phyloP scores from a whole-genome alignment of 2,888 invertebrate species.

The Heteromurus nitidus region DNA sequence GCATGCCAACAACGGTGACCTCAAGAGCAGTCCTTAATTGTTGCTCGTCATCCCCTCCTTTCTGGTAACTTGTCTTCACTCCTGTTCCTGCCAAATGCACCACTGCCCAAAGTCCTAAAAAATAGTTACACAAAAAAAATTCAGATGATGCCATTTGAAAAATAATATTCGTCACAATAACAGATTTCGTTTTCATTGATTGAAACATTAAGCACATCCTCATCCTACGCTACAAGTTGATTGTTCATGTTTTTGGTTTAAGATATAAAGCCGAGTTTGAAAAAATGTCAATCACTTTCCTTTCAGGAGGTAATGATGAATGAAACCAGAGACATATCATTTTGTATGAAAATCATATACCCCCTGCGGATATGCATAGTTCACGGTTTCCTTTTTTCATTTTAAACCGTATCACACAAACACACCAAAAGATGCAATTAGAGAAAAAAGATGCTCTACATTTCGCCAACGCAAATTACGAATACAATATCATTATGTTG shows the following conservation, averaged over 20 bases:
- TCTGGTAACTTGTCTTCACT: slow-evolving; percentile 65
- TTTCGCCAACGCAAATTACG: too few relatives aligned
- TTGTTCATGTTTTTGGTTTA: too few relatives aligned
- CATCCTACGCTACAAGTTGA: too few relatives aligned
- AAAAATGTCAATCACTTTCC: slow-evolving; percentile 34
- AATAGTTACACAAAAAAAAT: background rate
- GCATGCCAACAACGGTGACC: slow-evolving; percentile 72
- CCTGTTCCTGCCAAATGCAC: slow-evolving; percentile 85
- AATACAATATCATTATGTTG: background rate
- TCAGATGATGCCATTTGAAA: too few relatives aligned
- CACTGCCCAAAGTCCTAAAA: slow-evolving; percentile 86
- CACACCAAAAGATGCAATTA: too few relatives aligned
- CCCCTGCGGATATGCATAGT: too few relatives aligned
- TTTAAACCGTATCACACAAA: too few relatives aligned
- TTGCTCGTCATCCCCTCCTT: slow-evolving; percentile 71
- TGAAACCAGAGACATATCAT: too few relatives aligned
- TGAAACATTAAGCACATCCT: too few relatives aligned
- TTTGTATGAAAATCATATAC: background rate
- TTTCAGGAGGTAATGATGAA: background rate
- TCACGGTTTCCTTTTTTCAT: too few relatives aligned
- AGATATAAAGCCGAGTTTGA: background rate
- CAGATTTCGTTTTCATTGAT: slow-evolving; percentile 32
- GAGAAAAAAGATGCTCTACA: too few relatives aligned
- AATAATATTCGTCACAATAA: background rate
- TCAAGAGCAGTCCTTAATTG: slow-evolving; percentile 73